Base-by-base conservation (phyloP, 30 jellyfish, hydroid and myxozoan species). In the Turritopsis rubra region DNA sequence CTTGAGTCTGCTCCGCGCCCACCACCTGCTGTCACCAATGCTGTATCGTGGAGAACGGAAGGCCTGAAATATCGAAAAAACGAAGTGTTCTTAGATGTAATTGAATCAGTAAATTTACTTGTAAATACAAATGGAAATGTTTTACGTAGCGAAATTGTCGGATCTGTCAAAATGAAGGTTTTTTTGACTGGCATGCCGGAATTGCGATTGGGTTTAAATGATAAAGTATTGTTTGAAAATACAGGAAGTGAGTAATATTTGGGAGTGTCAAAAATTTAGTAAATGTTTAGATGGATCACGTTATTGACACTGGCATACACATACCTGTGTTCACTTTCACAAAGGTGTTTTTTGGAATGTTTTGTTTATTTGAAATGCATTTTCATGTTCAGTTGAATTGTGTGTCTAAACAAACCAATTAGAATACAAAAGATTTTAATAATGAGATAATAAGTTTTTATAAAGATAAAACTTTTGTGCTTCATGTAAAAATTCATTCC, bases 181-280 rank as follows among this genome's bases (percentile, higher is more conserved):
- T 89, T 82, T 65, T 80, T 95, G 53, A 86, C 99, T 28, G 99
- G 99, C 71, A 95, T 95, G 99, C 99, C 99, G 0, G 99, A 95
- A 71, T 86, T 95, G 9, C 79, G 99, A 52, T 95, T 95, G 30
- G 99, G 99, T 18, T 82, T 95, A 73, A 95, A 95, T 75, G 99
- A 95, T 75, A 89, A 90, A 85, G 88, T 90, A 52, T 79, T 95
- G 60, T 95, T 95, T 81, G 99, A 93, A 53, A 93, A 93, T 66
- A 93, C 99, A 53, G 99, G 99, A 25, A 85, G 99, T 93, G 79
- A 87, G 98, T 88, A n/a, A 9, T 17, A 17, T 31, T 9, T n/a
- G n/a, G n/a, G n/a, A n/a, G n/a, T n/a, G n/a, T n/a, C n/a, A n/a
- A n/a, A n/a, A n/a, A n/a, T n/a, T n/a, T n/a, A n/a, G n/a, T n/a